Base-by-base conservation (phyloP, 1,140 invertebrate species). In the Caerostris darwini region DNA sequence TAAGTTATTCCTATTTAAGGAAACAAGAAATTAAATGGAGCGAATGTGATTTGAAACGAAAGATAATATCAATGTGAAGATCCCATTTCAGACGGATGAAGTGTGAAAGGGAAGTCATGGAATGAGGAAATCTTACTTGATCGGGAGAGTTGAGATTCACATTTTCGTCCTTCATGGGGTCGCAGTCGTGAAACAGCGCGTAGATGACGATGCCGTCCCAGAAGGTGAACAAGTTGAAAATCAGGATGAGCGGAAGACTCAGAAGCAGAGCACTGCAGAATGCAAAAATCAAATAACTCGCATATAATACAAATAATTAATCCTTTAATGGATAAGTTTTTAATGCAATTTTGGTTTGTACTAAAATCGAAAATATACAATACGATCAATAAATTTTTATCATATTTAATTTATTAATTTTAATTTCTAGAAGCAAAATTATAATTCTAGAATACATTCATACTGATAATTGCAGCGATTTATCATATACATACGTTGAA, bases 161-260 rank as follows among this genome's bases (percentile, higher is more conserved):
- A 86, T 95, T 95, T 8, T 97, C 93, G 0, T 86, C n/a, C 58
- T 64, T 54, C 58, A 94, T 64, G 3, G 98, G 98, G 97, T 98
- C 98, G 96, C 98, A 98, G 14, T 97, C 95, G 12, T 96, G 95
- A 95, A 98, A 98, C 95, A 97, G 97, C 58, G 97, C 97, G 95
- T 97, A 98, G 77, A 98, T 97, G 8, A 97, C 97, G 5, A 99
- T 96, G 1, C 98, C 98, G 94, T 97, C 95, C 98, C 97, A 94
- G 77, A 95, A 95, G 34, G 94, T 94, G 12, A 95, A 94, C n/a
- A 94, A 85, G 12, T 95, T 95, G 10, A 95, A 93, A 10, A 94
- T 67, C 14, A 94, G 56, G 12, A 95, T 94, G 5, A 95, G 94
- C 17, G 95, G 88, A 10, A 95, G 71, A 90, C 95, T 95, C 58